These are phyloP conservation scores for Pelosia muscerda DNA, from an alignment of 2,888 invertebrate species.

Conservation along the genomic window DNA sequence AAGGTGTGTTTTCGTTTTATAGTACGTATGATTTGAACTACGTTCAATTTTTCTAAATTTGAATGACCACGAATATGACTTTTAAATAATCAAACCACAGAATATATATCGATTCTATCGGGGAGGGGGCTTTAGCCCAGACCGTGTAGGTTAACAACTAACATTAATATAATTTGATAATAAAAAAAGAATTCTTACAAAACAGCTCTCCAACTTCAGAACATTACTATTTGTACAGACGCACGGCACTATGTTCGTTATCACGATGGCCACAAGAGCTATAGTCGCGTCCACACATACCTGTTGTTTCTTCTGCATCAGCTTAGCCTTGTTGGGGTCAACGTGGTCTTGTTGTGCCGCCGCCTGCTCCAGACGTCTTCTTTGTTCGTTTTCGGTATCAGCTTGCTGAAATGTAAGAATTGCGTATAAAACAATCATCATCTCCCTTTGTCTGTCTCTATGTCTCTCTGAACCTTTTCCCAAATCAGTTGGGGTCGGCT, in stretches of 20 bases:
- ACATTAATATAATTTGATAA: no score
- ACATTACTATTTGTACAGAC: background rate
- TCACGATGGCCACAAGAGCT: conserved; percentile 1
- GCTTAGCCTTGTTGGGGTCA: conserved; percentile 92
- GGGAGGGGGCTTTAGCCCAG: no score
- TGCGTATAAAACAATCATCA: background rate
- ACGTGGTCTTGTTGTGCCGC: conserved; percentile 90
- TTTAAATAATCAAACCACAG: no score
- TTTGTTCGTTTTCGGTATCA: conserved; percentile 97
- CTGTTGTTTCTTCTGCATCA: conserved; percentile 97
- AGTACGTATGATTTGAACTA: no score
- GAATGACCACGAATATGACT: no score
- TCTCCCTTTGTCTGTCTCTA: no score
- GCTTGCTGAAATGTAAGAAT: conserved; percentile 89
- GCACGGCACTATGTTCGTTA: conserved; percentile 20
- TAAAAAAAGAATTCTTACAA: conserved; percentile 2
- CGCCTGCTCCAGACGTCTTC: conserved; percentile 94
- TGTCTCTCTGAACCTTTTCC: no score
- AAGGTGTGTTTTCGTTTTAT: no score
- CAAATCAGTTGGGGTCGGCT: no score
- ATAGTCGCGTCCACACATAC: conserved; percentile 75
- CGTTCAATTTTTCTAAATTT: no score
- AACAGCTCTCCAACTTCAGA: conserved; percentile 31
- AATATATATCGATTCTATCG: no score
- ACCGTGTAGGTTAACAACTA: no score